A percentile compares a stretch with the other conserved stretches of the same genome.
These are phyloP conservation scores for Trichosurus vulpecula DNA, from an alignment of 2,797 vertebrate species.

Conservation along the genomic window DNA sequence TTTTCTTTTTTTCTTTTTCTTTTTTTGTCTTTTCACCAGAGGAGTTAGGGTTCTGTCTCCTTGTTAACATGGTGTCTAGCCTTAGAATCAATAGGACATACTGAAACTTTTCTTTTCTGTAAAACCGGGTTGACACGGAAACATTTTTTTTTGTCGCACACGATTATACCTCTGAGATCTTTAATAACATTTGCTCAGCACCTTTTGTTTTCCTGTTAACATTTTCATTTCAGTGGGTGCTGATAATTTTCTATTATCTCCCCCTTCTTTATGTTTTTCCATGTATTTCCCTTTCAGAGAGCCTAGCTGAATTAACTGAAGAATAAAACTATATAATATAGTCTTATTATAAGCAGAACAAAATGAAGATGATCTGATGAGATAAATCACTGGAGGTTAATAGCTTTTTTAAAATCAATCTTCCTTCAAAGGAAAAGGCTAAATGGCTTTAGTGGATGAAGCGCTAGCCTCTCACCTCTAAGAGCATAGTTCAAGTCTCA, in stretches of 20 bases:
- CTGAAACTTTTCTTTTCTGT: constrained; percentile 60
- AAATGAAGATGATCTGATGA: constrained; percentile 88
- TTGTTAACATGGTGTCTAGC: constrained; percentile 29
- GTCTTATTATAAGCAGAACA: constrained; percentile 84
- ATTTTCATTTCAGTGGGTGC: constrained; percentile 74
- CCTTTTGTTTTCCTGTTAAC: constrained; percentile 73
- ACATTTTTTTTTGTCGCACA: neutral
- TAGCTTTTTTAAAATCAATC: constrained; percentile 89
- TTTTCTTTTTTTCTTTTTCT: constrained; percentile 62
- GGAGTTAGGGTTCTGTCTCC: constrained; percentile 47
- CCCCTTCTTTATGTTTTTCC: constrained; percentile 49
- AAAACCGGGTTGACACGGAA: constrained; percentile 9
- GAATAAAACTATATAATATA: constrained; percentile 82
- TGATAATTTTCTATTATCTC: constrained; percentile 71
- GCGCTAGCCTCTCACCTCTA: constrained; percentile 84
- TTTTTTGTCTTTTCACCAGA: constrained; percentile 67
- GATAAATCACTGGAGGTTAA: constrained; percentile 88
- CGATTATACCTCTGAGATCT: constrained; percentile 39
- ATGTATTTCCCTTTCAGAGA: constrained; percentile 71
- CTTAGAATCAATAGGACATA: constrained; percentile 47
- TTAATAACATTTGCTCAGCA: constrained; percentile 47
- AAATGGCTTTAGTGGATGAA: constrained; percentile 87
- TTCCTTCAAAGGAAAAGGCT: constrained; percentile 87
- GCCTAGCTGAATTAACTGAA: constrained; percentile 79
- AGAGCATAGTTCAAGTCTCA: constrained; percentile 86